Percentiles rank a stretch among this genome's conserved stretches.
phyloP scores from a whole-genome alignment of 2,797 vertebrate genomes.

The Benthosema pterotum region DNA sequence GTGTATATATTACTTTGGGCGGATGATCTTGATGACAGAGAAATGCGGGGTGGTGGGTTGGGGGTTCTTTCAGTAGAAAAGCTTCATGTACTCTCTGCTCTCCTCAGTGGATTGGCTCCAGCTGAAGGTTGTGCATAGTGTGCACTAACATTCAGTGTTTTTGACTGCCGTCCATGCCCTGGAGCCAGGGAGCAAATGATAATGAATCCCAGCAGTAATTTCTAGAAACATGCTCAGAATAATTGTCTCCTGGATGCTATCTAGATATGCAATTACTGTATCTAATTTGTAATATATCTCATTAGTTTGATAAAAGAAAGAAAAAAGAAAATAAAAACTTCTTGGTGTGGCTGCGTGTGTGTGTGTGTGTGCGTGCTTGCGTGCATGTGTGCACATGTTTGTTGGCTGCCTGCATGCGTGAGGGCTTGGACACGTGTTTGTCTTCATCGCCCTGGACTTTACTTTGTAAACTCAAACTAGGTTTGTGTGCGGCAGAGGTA shows the following conservation, averaged over 20 bases:
- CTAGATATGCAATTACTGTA: neutral
- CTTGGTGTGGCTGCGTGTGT: neutral
- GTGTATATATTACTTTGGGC: no score
- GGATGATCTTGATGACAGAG: no score
- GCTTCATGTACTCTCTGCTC: neutral
- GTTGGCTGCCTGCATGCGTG: no score
- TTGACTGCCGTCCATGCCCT: constrained; percentile 20
- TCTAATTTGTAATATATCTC: no score
- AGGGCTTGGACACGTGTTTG: no score
- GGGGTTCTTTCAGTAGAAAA: no score
- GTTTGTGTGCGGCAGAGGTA: constrained; percentile 37
- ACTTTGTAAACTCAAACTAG: constrained; percentile 37
- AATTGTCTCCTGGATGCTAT: constrained; percentile 27
- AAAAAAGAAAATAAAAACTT: no score
- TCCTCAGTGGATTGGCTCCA: neutral
- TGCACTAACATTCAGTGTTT: constrained; percentile 4
- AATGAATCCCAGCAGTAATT: constrained; percentile 42
- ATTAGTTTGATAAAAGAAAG: no score
- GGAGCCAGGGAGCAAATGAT: constrained; percentile 19
- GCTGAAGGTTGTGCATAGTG: constrained; percentile 3
- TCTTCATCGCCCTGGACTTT: constrained; percentile 13
- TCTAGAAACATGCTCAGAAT: constrained; percentile 8
- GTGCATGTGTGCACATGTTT: no score
- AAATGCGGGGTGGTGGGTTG: no score
- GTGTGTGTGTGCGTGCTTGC: constrained; percentile 8